These are phyloP conservation scores for Jacana jacana DNA, from an alignment of 2,113 vertebrate genomes.

Conservation along the genomic window DNA sequence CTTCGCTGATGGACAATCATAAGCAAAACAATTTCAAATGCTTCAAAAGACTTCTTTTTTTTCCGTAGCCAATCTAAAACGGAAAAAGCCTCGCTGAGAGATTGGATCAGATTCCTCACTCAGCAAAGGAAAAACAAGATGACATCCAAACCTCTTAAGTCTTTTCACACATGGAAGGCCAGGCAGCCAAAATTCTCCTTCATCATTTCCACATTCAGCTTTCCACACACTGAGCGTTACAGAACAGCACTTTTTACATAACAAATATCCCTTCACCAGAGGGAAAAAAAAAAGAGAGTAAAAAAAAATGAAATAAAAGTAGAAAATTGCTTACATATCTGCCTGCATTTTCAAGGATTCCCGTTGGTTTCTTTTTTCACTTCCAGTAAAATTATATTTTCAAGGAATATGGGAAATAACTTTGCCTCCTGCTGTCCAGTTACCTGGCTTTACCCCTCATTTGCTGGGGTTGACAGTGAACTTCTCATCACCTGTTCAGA, in stretches of 20 bases:
- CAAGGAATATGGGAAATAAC: background rate
- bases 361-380: background rate
- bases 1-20: background rate
- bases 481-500: background rate
- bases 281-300: too few species aligned
- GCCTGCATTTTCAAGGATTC: background rate
- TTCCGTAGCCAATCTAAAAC: background rate
- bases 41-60: background rate
- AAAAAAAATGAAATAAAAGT: too few species aligned
- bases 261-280: background rate
- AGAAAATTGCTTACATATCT: background rate
- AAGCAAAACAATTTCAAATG: background rate
- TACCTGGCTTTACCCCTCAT: background rate
- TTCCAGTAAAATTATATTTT: background rate
- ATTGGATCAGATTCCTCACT: background rate
- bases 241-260: background rate
- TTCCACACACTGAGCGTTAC: background rate
- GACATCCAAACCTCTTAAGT: conserved; percentile 31
- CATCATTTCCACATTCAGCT: conserved; percentile 10
- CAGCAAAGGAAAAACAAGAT: conserved; percentile 7
- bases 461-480: background rate
- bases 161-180: conserved; percentile 40
- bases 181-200: conserved; percentile 17
- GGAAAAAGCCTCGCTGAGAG: background rate
- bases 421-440: too few species aligned